Evolutionary conservation across 2,113 vertebrate species (phyloP).

Genomic region (Phalacrocorax pelagicus): DNA sequence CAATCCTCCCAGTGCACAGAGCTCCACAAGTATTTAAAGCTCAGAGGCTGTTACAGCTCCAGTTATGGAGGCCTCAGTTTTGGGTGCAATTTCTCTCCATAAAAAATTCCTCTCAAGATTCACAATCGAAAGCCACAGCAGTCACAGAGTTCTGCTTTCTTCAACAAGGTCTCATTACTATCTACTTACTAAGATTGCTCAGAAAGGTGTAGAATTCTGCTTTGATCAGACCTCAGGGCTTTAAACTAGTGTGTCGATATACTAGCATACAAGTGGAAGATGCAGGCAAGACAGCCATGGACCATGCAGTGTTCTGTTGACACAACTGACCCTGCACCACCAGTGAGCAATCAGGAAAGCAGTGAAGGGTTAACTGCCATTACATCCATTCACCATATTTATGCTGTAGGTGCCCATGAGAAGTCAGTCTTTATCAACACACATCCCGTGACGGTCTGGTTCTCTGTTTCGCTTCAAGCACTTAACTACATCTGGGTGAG

Average conservation of each 20-base stretch:
- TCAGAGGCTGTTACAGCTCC: neutral
- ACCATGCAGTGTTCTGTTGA: neutral
- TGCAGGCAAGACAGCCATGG: neutral
- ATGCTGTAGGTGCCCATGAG: neutral
- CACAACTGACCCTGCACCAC: neutral
- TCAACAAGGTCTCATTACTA: neutral
- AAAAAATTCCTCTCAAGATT: neutral
- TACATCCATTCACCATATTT: neutral
- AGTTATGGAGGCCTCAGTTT: neutral
- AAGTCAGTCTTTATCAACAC: neutral
- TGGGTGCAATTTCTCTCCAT: neutral
- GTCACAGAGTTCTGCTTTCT: neutral
- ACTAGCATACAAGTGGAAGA: neutral
- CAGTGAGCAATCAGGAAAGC: neutral
- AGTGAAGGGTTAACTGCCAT: neutral
- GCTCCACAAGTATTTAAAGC: neutral
- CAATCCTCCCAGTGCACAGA: neutral
- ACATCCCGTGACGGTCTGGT: neutral
- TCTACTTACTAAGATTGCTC: neutral
- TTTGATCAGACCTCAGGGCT: neutral
- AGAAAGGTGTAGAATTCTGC: neutral
- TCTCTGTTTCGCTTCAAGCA: conserved; percentile 16
- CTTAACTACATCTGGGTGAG: neutral
- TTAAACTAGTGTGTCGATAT: neutral
- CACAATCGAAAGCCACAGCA: neutral